Conservation (phyloP, 1,140 invertebrate species). For the Monomorium pharaonis region DNA sequence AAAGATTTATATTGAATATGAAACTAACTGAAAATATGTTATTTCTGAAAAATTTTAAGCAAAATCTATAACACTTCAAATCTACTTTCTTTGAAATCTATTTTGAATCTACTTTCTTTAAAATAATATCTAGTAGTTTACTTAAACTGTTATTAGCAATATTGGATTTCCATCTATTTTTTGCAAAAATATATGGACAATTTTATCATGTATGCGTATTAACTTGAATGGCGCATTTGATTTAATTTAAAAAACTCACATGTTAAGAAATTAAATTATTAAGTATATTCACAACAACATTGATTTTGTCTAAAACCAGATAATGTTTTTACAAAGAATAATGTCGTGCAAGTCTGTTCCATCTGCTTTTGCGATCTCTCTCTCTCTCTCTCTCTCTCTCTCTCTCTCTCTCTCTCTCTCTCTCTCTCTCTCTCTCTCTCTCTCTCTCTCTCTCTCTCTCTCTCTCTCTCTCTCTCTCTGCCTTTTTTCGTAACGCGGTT, state of each 20-base stretch:
- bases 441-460: no score
- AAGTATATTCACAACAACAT: not conserved
- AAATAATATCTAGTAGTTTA: not conserved
- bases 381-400: not conserved
- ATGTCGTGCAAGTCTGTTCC: slow-evolving; percentile 42
- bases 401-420: slow-evolving; percentile 12
- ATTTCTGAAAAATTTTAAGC: not conserved
- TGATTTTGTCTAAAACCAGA: not conserved
- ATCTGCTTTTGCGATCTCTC: not conserved
- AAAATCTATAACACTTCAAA: no score
- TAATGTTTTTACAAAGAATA: slow-evolving; percentile 37
- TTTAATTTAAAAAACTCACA: not conserved
- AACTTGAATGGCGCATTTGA: not conserved
- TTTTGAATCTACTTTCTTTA: not conserved
- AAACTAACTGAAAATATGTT: slow-evolving; percentile 28
- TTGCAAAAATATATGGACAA: not conserved
- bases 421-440: not conserved
- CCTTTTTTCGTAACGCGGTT: slow-evolving; percentile 26
- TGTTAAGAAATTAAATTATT: not conserved
- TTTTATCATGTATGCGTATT: not conserved
- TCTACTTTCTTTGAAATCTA: no score
- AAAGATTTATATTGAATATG: not conserved
- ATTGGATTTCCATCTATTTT: not conserved
- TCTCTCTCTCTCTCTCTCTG: not conserved
- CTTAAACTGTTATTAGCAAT: not conserved